phyloP scores from a whole-genome alignment of 2,113 vertebrate genomes.

The Orthonyx spaldingii region DNA sequence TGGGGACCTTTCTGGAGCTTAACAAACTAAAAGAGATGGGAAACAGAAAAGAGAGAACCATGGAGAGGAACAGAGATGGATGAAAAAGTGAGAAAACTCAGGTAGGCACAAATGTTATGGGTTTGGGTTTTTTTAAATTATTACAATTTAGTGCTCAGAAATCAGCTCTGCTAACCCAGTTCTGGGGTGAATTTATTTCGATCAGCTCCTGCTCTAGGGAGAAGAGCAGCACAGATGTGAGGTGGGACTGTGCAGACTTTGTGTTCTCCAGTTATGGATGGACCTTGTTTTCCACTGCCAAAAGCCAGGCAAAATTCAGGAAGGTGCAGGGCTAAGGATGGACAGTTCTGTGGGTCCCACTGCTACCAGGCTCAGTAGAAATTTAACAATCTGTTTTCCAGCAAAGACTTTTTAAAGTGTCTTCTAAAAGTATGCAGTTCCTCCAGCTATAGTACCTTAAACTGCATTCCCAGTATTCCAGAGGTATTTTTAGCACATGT shows the following conservation, averaged over 20 bases:
- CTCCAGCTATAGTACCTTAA: slow-evolving; percentile 17
- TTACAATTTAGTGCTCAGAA: not conserved
- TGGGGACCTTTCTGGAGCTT: not conserved
- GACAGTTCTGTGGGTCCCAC: not conserved
- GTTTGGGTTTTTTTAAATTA: not conserved
- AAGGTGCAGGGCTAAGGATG: not conserved
- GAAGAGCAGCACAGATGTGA: not conserved
- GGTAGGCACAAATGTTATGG: not conserved
- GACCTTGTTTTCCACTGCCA: not conserved
- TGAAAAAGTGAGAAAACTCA: not conserved
- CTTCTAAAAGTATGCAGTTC: not conserved
- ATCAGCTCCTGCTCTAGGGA: not conserved
- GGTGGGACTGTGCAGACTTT: not conserved
- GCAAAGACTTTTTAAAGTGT: not conserved
- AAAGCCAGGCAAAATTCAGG: not conserved
- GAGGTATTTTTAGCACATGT: not conserved
- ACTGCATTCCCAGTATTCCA: not conserved
- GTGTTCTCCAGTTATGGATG: not conserved
- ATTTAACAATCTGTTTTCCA: not conserved
- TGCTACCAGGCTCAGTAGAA: not conserved
- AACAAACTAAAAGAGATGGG: not conserved
- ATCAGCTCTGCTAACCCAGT: not conserved
- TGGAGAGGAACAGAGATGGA: rapidly evolving
- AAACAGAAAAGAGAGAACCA: not conserved
- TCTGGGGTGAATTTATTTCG: not conserved